Evolutionary conservation across 2,888 invertebrate genomes (phyloP), one percentile per base, ranked within the genome.

Genomic region (Embidobia sp.): DNA sequence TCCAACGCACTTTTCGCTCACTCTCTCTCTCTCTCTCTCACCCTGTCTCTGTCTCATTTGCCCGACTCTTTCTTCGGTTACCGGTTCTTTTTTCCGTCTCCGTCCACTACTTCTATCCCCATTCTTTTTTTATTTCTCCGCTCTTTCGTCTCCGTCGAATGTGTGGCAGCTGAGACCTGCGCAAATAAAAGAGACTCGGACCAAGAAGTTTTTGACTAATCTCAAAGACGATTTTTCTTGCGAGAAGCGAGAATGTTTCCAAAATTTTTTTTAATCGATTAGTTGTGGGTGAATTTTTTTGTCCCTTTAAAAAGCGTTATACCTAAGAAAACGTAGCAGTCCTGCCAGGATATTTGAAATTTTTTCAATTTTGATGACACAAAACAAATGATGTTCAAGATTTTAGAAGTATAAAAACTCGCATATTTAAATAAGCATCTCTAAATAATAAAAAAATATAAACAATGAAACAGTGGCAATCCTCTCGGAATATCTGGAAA

Each of bases 1-100:
- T 85, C 79, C 70, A 74, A 80, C 74, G 79, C 79, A 78, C 70
- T 67, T 53, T 48, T 67, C 69, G 61, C 19, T 49, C 61, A 74
- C 40, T 33, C 29, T 59, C 77, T 48, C 29, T 18, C 35, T 72
- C 44, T 69, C 66, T 51, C 61, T 18, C 48, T 69, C 37, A 61
- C 46, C 19, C 46, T 11, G 16, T n/a, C 49, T 29, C 3, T n/a
- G 44, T 26, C 31, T n/a, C n/a, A n/a, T n/a, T n/a, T n/a, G n/a
- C n/a, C 15, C 16, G 46, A 48, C 48, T 40, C 49, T 27, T 59
- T 73, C 74, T 69, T 77, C 59, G 46, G n/a, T 61, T 53, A 42
- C 61, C 55, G 72, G 61, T 81, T 81, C 81, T 79, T 80, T 74
- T 76, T 73, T 78, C 48, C 44, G 7, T 66, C 51, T 64, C 57